Conservation (phyloP, 2,888 invertebrate genomes). For the Nomada fabriciana region DNA sequence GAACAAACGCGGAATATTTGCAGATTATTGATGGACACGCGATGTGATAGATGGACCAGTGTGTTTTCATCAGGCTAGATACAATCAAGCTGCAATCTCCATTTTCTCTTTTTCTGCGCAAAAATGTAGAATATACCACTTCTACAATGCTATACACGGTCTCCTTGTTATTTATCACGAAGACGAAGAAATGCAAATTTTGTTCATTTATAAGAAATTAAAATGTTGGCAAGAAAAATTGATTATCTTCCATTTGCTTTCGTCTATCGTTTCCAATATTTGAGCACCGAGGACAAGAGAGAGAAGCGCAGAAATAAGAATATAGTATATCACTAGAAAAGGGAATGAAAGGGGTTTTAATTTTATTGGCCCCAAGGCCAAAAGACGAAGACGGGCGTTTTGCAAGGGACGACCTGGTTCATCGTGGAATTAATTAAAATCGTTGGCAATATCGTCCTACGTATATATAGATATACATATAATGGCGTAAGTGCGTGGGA, state of each 20-base stretch:
- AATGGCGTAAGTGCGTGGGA: constrained; percentile 29
- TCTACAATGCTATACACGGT: too few species aligned
- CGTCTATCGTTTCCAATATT: background rate
- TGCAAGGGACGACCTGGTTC: constrained; percentile 52
- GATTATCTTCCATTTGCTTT: background rate
- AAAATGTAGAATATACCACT: background rate
- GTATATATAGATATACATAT: constrained; percentile 46
- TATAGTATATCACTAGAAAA: too few species aligned
- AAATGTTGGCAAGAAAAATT: background rate
- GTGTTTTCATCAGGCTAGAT: constrained; percentile 4
- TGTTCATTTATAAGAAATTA: too few species aligned
- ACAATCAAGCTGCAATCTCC: constrained; percentile 6
- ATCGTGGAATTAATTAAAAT: constrained; percentile 71
- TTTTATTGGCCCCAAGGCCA: too few species aligned
- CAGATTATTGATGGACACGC: constrained; percentile 16
- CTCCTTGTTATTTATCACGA: too few species aligned
- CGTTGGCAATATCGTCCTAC: constrained; percentile 61
- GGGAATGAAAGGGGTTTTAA: background rate
- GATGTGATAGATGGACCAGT: constrained; percentile 7
- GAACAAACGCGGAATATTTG: constrained; percentile 4
- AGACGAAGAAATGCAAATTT: too few species aligned
- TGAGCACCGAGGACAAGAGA: background rate
- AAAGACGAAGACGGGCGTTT: constrained; percentile 53
- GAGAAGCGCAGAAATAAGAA: background rate
- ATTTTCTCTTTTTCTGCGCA: background rate